phyloP scores from a whole-genome alignment of 2,888 invertebrate species.

The Lottia scabra region DNA sequence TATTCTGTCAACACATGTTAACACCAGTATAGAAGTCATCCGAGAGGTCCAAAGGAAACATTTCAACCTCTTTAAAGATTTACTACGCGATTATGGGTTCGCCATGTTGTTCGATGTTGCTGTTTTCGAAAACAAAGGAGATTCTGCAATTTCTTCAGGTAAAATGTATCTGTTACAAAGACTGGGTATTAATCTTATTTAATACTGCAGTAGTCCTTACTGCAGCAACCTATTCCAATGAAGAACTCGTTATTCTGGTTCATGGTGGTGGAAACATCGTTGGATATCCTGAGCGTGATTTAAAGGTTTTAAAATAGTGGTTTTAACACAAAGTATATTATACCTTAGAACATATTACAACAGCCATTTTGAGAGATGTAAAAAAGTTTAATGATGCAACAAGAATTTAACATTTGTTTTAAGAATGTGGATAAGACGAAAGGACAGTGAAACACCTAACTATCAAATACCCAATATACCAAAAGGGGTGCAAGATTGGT shows the following conservation, averaged over 20 bases:
- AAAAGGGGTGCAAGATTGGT: conserved; percentile 25
- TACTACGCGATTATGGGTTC: conserved; percentile 15
- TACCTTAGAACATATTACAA: not conserved
- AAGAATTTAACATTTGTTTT: conserved; percentile 24
- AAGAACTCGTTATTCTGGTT: conserved; percentile 9
- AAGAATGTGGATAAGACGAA: conserved; percentile 30
- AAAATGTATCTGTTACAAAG: conserved; percentile 23
- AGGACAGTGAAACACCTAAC: conserved; percentile 21
- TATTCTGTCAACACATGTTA: conserved; percentile 10
- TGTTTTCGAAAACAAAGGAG: conserved; percentile 35
- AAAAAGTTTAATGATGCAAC: conserved; percentile 15
- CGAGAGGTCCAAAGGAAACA: conserved; percentile 22
- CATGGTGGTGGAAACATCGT: conserved; percentile 3
- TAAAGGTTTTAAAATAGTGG: too few relatives aligned
- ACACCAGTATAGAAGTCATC: conserved; percentile 14
- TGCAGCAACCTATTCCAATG: conserved; percentile 8
- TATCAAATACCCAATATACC: conserved; percentile 15
- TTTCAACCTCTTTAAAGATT: conserved; percentile 13
- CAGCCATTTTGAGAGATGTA: not conserved
- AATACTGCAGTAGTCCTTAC: conserved; percentile 11
- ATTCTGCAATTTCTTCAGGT: conserved; percentile 30
- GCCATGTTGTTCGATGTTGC: conserved; percentile 30
- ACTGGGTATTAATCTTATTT: conserved; percentile 17
- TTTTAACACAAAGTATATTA: conserved; percentile 32
- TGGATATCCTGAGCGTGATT: conserved; percentile 21